A percentile compares a stretch with the other conserved stretches of the same genome.
Conservation (phyloP, 2,113 vertebrate genomes). For the Recurvirostra avosetta region DNA sequence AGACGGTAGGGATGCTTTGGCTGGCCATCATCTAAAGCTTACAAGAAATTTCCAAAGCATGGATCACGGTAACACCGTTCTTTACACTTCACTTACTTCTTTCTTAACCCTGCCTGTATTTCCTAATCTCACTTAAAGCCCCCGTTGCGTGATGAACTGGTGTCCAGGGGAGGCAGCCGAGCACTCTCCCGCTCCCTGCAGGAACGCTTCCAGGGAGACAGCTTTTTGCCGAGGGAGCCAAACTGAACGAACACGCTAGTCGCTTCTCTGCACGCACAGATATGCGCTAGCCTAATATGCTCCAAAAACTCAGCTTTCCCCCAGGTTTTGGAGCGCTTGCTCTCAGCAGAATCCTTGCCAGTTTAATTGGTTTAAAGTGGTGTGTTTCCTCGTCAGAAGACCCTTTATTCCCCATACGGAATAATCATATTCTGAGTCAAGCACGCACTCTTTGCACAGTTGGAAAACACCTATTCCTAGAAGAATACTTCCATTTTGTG, state of each 20-base stretch:
- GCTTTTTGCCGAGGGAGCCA: background rate
- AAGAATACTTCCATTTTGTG: background rate
- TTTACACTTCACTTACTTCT: background rate
- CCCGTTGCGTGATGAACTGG: fast-evolving
- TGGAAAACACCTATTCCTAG: constrained; percentile 13
- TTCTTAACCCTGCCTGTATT: background rate
- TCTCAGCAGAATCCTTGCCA: background rate
- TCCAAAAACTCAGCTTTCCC: background rate
- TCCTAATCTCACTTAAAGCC: background rate
- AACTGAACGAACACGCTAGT: background rate
- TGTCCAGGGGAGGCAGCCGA: background rate
- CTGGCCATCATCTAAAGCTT: background rate
- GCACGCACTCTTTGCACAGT: background rate
- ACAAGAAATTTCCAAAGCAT: background rate
- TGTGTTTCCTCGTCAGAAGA: background rate
- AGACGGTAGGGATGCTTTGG: background rate
- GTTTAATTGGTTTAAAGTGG: background rate
- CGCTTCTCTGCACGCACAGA: background rate
- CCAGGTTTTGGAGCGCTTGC: background rate
- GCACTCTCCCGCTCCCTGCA: background rate
- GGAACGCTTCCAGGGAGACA: background rate
- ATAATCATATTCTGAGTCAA: background rate
- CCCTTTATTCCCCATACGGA: background rate
- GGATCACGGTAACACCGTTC: background rate
- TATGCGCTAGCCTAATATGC: fast-evolving